These are phyloP conservation scores for Ischnus inquisitorius DNA, from an alignment of 2,888 invertebrate genomes.

Conservation along the genomic window DNA sequence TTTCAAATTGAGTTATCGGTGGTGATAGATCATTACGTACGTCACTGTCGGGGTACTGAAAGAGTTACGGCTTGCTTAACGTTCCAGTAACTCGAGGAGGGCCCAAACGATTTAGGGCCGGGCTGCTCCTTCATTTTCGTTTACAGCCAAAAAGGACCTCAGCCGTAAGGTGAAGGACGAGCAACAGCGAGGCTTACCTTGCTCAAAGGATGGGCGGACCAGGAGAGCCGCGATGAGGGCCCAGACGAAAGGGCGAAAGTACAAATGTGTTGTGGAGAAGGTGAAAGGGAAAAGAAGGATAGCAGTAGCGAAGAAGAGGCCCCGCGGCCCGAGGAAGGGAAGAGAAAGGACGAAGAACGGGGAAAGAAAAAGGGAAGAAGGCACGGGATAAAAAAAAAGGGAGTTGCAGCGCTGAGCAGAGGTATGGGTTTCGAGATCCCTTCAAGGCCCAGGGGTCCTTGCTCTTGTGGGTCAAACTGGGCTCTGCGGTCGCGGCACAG, in stretches of 20 bases:
- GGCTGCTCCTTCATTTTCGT: background rate
- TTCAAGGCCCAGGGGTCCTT: constrained; percentile 84
- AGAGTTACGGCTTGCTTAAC: background rate
- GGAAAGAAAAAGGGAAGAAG: constrained; percentile 67
- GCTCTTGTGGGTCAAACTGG: constrained; percentile 80
- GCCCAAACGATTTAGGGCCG: background rate
- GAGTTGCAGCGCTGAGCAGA: constrained; percentile 67
- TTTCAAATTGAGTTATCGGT: too few relatives aligned
- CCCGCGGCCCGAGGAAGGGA: constrained; percentile 42
- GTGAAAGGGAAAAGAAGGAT: constrained; percentile 60
- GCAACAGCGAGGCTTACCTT: background rate
- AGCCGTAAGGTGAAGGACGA: background rate
- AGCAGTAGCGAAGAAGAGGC: constrained; percentile 48
- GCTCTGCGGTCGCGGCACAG: constrained; percentile 65
- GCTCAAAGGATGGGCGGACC: constrained; percentile 4
- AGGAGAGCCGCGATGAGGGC: constrained; percentile 7
- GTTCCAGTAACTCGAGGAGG: background rate
- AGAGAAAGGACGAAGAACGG: constrained; percentile 37
- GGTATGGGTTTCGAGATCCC: constrained; percentile 72
- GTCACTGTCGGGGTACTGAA: too few relatives aligned
- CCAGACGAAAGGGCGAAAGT: constrained; percentile 23
- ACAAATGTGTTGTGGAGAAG: constrained; percentile 38
- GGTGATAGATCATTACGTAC: too few relatives aligned
- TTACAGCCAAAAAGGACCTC: background rate
- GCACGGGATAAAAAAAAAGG: constrained; percentile 61